Evolutionary conservation across 2,888 invertebrate species (phyloP), one percentile per base, ranked within the genome.

Genomic region (Metellina segmentata): DNA sequence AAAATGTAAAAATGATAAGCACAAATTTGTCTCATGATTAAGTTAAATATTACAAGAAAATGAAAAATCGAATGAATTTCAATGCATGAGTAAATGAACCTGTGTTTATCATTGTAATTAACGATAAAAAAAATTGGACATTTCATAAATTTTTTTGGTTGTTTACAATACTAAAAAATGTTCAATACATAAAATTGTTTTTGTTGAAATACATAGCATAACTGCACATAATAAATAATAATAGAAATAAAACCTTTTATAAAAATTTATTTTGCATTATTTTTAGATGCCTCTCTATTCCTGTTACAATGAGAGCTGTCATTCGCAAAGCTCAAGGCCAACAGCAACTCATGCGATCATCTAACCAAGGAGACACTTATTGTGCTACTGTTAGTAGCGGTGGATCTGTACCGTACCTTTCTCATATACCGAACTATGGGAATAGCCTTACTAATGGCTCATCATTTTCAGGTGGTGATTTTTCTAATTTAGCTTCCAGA

Each of bases 281-380:
- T 77, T 86, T n/a, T 94, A 96, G 96, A 94, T 98, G 97, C 94
- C 96, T 98, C 94, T 98, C 98, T n/a, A 98, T 99, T 95, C 98
- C 99, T 1, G 96, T 98, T 85, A 98, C 98, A 7, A 96, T 98
- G 95, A 96, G 98, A 93, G 96, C 98, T 1, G 96, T 99, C 2
- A 96, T 98, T n/a, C 97, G 97, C 78, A 95, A 95, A 93, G 93
- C 94, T 82, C 93, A 94, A 89, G 93, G 85, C 53, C 91, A 93
- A 19, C 92, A 93, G 49, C 93, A 93, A 51, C 82, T 93, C 70
- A 72, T 90, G 51, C 53, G 92, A 77, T 85, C 90, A 9, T 81
- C 81, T 20, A 93, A 90, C 75, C 93, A 92, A n/a, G 91, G 93
- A 13, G 93, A 93, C 74, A 81, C 93, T 34, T 93, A 92, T 88